Conservation (phyloP, 2,113 vertebrate genomes). For the Felis chaus region DNA sequence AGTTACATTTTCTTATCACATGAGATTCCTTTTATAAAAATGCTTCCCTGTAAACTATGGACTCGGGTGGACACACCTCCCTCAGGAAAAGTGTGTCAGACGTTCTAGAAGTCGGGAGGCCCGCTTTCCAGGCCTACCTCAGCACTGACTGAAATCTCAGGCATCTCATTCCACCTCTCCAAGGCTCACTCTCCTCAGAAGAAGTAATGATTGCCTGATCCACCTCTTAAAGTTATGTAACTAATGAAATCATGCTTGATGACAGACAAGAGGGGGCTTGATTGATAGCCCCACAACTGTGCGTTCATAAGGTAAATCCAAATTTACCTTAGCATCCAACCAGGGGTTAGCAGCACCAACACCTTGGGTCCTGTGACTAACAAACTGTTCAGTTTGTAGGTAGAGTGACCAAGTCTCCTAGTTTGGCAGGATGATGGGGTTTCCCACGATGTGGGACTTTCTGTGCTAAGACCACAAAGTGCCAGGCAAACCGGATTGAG, state of each 20-base stretch:
- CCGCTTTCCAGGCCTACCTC: not conserved
- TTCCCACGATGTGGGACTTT: not conserved
- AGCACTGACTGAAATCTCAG: not conserved
- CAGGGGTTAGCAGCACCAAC: not conserved
- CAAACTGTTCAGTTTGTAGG: not conserved
- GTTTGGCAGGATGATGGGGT: not conserved
- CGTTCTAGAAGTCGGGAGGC: not conserved
- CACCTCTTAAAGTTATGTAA: not conserved
- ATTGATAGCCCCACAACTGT: not conserved
- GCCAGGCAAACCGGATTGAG: not conserved
- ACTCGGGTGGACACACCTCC: not conserved
- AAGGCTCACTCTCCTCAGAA: not conserved
- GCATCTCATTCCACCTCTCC: not conserved
- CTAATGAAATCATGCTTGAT: not conserved
- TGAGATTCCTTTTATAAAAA: not conserved
- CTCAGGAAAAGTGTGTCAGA: not conserved
- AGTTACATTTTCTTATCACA: slow-evolving; percentile 44
- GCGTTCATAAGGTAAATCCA: not conserved
- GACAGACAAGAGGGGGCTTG: not conserved
- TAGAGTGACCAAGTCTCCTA: not conserved
- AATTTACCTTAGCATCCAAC: not conserved
- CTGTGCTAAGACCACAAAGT: not conserved
- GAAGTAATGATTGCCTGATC: not conserved
- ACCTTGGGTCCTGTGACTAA: not conserved
- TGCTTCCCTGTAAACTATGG: not conserved